These are phyloP conservation scores for Lacerta agilis DNA, from an alignment of 2,797 vertebrate species.

Conservation along the genomic window DNA sequence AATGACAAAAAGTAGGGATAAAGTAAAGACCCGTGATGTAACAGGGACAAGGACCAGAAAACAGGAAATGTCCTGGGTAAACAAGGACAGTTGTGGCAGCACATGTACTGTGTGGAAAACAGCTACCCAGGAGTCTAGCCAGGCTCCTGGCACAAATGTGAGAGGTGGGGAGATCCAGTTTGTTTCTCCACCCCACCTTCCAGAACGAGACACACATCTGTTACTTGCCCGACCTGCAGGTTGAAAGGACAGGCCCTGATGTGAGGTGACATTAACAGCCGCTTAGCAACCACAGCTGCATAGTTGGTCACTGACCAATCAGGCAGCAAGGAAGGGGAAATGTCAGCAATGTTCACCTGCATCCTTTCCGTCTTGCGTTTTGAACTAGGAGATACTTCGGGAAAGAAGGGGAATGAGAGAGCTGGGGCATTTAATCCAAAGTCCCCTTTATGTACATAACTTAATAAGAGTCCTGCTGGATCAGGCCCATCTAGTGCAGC, in stretches of 20 bases:
- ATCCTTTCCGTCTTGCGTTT: rapidly evolving
- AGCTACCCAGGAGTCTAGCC: not conserved
- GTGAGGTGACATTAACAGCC: not conserved
- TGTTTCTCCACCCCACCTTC: not conserved
- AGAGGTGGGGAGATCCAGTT: not conserved
- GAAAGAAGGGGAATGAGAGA: not conserved
- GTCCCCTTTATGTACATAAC: not conserved
- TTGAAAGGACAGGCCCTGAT: not conserved
- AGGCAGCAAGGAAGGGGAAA: not conserved
- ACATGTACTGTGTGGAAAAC: not conserved
- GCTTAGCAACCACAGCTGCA: not conserved
- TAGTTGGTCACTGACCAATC: not conserved
- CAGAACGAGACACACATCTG: too few relatives aligned
- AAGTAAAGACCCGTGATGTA: not conserved
- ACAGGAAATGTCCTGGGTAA: not conserved
- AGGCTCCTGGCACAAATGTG: not conserved
- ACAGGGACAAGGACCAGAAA: not conserved
- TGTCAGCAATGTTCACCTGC: rapidly evolving
- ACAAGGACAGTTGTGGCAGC: not conserved
- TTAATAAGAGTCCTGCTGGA: not conserved
- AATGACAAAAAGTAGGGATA: not conserved
- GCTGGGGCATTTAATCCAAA: not conserved
- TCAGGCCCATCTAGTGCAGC: too few relatives aligned
- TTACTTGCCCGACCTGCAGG: not conserved
- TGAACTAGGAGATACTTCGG: not conserved